Base-by-base conservation (phyloP, 2,113 vertebrate genomes). In the Casuarius casuarius region DNA sequence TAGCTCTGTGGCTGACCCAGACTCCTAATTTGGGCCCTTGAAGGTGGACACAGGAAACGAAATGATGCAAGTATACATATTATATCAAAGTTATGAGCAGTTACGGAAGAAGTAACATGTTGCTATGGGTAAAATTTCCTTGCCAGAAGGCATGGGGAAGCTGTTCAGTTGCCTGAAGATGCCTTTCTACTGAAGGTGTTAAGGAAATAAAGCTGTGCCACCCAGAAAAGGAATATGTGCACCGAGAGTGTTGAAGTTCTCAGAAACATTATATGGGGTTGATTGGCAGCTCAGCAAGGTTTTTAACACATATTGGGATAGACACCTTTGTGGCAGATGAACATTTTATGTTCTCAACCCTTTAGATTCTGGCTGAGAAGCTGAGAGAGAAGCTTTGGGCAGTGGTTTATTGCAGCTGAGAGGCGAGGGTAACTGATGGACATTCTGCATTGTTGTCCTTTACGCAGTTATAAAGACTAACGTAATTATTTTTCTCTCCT, bases 81-180 rank as follows among this genome's bases (percentile, higher is more conserved):
- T 73, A 5, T 1, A 2, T 11, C 12, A 18, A 42, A 15, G 33
- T 16, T 42, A 2, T 29, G 15, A 63, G 52, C 35, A 40, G 20
- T 19, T 51, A 10, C 0, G 0, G 62, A 40, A 33, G 54, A 21
- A 73, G 20, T 18, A 67, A 1, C 3, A 7, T 25, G 12, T 65
- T 59, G 19, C 18, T 78, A 17, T 52, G 44, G 19, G 33, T 33
- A 38, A 62, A 80, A 71, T 28, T 75, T 25, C 35, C 28, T 44
- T 21, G 58, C 66, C 51, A 8, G 10, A 46, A 26, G 33, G 23
- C 28, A 25, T 6, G 76, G 11, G 15, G 61, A 56, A 75, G 23
- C 62, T 62, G 5, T 70, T 74, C 16, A 8, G 12, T n/a, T 74
- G 56, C 22, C 56, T 52, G 14, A 52, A 46, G 56, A 25, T 65